Conservation (phyloP, 1,140 invertebrate genomes). For the Sminthurinus signatus region DNA sequence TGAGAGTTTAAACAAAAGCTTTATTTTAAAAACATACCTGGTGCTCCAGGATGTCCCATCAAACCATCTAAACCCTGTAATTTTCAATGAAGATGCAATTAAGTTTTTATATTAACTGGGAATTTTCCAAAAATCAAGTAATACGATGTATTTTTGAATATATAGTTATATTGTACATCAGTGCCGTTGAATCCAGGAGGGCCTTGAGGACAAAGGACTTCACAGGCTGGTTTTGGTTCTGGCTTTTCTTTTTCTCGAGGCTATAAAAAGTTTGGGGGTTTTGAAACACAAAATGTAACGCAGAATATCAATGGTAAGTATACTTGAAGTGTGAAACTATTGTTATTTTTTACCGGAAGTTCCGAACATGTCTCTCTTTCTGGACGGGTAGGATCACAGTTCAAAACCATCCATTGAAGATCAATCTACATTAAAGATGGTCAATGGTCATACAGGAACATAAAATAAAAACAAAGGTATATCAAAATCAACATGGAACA, state of each 20-base stretch:
- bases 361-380: conserved; percentile 64
- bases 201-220: conserved; percentile 54
- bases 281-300: conserved; percentile 1
- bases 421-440: too few species aligned
- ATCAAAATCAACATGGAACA: not conserved
- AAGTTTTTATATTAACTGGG: too few species aligned
- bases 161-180: too few species aligned
- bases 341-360: conserved; percentile 57
- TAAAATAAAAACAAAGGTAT: conserved; percentile 26
- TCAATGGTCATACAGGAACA: too few species aligned
- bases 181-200: conserved; percentile 56
- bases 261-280: too few species aligned
- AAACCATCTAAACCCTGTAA: conserved; percentile 16
- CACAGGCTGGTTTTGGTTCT: conserved; percentile 43
- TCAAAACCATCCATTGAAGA: conserved; percentile 71
- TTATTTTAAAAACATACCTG: too few species aligned
- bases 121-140: too few species aligned
- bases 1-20: too few species aligned
- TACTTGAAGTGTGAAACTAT: not conserved
- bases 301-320: not conserved
- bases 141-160: too few species aligned
- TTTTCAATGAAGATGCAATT: too few species aligned
- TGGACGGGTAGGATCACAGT: conserved; percentile 65
- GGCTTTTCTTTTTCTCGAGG: conserved; percentile 21
- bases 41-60: conserved; percentile 25